Percentiles rank a stretch among this genome's conserved stretches.
These are phyloP conservation scores for Leucophenga maculata DNA, from an alignment of 2,888 invertebrate genomes.

Conservation along the genomic window DNA sequence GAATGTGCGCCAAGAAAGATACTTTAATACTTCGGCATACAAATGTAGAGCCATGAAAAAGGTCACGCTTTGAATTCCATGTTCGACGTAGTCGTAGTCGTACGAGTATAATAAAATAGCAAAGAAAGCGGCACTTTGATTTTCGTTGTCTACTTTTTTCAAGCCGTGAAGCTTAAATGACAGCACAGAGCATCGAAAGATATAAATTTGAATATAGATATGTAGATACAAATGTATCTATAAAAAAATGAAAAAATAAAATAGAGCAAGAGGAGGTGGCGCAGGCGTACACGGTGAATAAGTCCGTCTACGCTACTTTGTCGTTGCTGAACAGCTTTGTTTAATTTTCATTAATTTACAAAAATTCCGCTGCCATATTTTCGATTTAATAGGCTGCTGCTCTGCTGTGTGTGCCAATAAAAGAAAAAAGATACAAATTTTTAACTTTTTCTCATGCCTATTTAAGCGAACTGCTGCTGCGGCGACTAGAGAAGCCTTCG, in stretches of 20 bases:
- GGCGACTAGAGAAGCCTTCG: background rate
- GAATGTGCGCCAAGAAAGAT: background rate
- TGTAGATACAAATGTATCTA: too few relatives aligned
- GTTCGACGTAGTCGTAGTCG: background rate
- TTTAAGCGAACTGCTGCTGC: background rate
- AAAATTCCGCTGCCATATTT: conserved; percentile 42
- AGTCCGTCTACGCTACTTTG: too few relatives aligned
- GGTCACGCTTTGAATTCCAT: conserved; percentile 21
- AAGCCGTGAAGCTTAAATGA: too few relatives aligned
- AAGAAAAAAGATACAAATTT: conserved; percentile 4
- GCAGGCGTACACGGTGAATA: too few relatives aligned
- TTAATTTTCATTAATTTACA: conserved; percentile 58
- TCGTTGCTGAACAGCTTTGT: background rate
- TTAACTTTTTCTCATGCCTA: conserved; percentile 22
- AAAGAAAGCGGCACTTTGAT: conserved; percentile 45
- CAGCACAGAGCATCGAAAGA: too few relatives aligned
- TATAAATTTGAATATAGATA: too few relatives aligned
- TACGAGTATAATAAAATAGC: background rate
- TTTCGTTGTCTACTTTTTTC: background rate
- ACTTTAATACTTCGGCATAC: background rate
- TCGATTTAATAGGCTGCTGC: conserved; percentile 50
- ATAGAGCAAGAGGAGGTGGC: too few relatives aligned
- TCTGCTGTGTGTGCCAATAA: conserved; percentile 43
- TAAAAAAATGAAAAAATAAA: too few relatives aligned
- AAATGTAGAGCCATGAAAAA: conserved; percentile 10